These are phyloP conservation scores for Apoda limacodes DNA, from an alignment of 2,888 invertebrate species.

Conservation along the genomic window DNA sequence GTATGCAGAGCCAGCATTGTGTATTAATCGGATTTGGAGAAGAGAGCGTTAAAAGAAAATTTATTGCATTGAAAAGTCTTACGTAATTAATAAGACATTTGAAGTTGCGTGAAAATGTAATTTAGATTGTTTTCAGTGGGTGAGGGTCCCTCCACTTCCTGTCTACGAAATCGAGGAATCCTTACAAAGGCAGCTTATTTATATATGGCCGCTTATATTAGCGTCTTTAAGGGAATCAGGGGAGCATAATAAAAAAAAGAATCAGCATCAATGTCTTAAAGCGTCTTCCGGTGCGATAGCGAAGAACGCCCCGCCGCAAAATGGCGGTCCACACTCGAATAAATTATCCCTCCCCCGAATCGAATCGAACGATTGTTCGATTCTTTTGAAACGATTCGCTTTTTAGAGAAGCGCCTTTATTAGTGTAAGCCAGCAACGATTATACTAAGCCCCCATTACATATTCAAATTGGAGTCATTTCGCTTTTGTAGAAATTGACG, in stretches of 20 bases:
- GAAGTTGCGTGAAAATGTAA: constrained; percentile 71
- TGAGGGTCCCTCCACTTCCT: constrained; percentile 53
- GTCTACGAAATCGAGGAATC: constrained; percentile 38
- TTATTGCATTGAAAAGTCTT: constrained; percentile 69
- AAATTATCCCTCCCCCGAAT: constrained; percentile 61
- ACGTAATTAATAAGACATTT: constrained; percentile 70
- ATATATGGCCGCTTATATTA: constrained; percentile 68
- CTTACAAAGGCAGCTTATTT: constrained; percentile 64
- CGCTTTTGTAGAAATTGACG: constrained; percentile 67
- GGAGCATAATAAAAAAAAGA: constrained; percentile 68
- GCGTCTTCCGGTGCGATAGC: constrained; percentile 62
- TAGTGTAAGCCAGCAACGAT: constrained; percentile 68
- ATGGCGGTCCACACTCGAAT: constrained; percentile 68
- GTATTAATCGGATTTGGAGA: constrained; percentile 58
- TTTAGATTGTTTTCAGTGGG: constrained; percentile 65
- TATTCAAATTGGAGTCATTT: constrained; percentile 70
- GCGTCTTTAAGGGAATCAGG: constrained; percentile 64
- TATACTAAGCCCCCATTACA: constrained; percentile 68
- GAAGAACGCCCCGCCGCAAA: constrained; percentile 57
- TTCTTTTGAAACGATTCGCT: constrained; percentile 63
- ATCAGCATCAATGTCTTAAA: constrained; percentile 70
- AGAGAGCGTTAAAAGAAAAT: constrained; percentile 65
- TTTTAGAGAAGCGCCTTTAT: constrained; percentile 61
- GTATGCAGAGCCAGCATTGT: constrained; percentile 52
- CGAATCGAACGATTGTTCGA: constrained; percentile 64